Base-by-base conservation (phyloP, 2,797 vertebrate species). In the Halcyon smyrnensis region DNA sequence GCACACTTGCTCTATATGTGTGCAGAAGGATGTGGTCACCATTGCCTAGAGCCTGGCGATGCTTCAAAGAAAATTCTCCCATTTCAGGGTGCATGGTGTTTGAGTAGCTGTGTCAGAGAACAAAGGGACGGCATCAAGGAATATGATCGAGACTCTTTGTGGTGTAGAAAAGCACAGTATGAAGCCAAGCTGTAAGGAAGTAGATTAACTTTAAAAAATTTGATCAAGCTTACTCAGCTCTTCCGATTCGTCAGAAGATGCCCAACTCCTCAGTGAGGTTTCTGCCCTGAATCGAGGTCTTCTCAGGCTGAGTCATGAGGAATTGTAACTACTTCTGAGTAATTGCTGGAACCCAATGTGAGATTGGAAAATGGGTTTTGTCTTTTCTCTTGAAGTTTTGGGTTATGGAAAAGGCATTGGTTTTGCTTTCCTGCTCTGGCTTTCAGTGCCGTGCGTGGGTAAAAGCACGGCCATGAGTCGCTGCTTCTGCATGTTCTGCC, bases 391-490 rank as follows among this genome's bases (percentile, higher is more conserved):
- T 1, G 8, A 69, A 45, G 45, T 34, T 57, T 65, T 45, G 19
- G 10, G 54, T 94, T 75, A 85, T 65, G 79, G 76, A 81, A 79
- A 37, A 71, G 36, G 16, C 50, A 32, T 14, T 20, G 45, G 30
- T 64, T 94, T 89, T 32, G 19, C 25, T 76, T 73, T 37, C 4
- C 8, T 59, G 34, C 46, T 54, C 75, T 53, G 84, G 28, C 20
- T 77, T 53, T 39, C 9, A 0, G 64, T 2, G 34, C 56, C 32
- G 9, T 7, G 10, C 1, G 64, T n/a, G 64, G 48, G 79, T 77
- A 27, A 54, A 65, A 79, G 54, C 3, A 2, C 50, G 62, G 63
- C 50, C 54, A 2, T 0, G 1, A 51, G 25, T 20, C 0, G 0
- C 54, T n/a, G 51, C 30, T 76, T 8, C 45, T 67, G 15, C 0